phyloP scores from a whole-genome alignment of 2,113 vertebrate species.

The Mus spicilegus region DNA sequence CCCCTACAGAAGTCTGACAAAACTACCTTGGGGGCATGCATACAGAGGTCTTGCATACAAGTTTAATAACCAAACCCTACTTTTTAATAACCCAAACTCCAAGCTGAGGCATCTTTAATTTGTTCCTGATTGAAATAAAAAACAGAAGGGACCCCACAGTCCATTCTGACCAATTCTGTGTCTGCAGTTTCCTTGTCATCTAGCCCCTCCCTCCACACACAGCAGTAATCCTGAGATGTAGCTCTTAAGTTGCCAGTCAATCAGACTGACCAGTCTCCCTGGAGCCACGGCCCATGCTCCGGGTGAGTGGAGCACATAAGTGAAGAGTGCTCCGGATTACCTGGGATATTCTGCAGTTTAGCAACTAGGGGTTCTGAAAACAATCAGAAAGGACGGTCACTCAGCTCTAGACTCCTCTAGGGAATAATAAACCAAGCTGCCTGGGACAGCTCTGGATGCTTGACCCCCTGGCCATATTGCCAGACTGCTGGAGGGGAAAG shows the following conservation, averaged over 20 bases:
- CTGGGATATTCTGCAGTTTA: background rate
- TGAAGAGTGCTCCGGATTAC: background rate
- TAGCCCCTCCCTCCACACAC: background rate
- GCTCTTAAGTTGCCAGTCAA: background rate
- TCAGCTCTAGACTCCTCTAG: background rate
- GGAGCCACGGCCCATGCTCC: background rate
- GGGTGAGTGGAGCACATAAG: background rate
- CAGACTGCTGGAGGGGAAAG: background rate
- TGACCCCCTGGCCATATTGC: background rate
- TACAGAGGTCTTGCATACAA: too few relatives aligned
- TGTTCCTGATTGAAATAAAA: background rate
- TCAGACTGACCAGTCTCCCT: background rate
- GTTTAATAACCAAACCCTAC: background rate
- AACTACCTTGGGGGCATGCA: too few relatives aligned
- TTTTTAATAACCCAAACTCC: constrained; percentile 6
- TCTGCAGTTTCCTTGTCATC: background rate
- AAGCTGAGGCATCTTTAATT: background rate
- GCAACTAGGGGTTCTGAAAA: background rate
- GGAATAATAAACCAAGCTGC: background rate
- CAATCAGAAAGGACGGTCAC: background rate
- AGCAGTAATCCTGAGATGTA: background rate
- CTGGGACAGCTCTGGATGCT: background rate
- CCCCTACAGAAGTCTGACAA: too few relatives aligned
- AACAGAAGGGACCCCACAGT: background rate
- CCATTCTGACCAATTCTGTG: background rate